phyloP scores from a whole-genome alignment of 2,797 vertebrate genomes.

The Gila robusta region DNA sequence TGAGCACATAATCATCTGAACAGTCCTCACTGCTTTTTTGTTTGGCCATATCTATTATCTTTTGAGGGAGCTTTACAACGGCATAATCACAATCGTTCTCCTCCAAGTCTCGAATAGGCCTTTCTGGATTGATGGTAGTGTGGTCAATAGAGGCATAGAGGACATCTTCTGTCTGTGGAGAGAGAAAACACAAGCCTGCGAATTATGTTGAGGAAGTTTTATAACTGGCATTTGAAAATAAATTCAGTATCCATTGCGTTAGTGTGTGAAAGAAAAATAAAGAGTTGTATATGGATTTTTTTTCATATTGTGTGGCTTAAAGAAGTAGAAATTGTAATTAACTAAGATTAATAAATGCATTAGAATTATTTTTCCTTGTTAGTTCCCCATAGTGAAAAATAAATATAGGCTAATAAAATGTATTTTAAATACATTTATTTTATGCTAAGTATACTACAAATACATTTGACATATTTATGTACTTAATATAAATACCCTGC shows the following conservation, averaged over 20 bases:
- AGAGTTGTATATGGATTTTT: neutral
- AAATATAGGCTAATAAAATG: too few species aligned
- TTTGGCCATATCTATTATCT: conserved; percentile 15
- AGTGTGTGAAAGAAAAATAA: neutral
- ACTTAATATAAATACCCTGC: too few species aligned
- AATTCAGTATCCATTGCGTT: neutral
- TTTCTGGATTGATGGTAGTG: conserved; percentile 19
- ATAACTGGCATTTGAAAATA: neutral
- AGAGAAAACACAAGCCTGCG: conserved; percentile 3
- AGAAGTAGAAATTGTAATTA: neutral
- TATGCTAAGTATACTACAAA: too few species aligned
- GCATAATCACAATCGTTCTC: conserved; percentile 73
- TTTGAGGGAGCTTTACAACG: conserved; percentile 62
- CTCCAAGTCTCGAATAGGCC: neutral
- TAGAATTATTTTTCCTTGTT: too few species aligned
- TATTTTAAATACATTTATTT: too few species aligned
- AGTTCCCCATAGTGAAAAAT: too few species aligned
- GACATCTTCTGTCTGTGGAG: conserved; percentile 67
- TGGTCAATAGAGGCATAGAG: conserved; percentile 78
- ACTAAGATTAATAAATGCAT: neutral
- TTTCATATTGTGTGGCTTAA: neutral
- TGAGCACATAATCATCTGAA: conserved; percentile 78
- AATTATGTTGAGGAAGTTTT: neutral
- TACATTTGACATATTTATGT: too few species aligned
- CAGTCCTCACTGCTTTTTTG: conserved; percentile 63